Base-by-base conservation (phyloP, 2,888 invertebrate genomes). In the Rhagium mordax region DNA sequence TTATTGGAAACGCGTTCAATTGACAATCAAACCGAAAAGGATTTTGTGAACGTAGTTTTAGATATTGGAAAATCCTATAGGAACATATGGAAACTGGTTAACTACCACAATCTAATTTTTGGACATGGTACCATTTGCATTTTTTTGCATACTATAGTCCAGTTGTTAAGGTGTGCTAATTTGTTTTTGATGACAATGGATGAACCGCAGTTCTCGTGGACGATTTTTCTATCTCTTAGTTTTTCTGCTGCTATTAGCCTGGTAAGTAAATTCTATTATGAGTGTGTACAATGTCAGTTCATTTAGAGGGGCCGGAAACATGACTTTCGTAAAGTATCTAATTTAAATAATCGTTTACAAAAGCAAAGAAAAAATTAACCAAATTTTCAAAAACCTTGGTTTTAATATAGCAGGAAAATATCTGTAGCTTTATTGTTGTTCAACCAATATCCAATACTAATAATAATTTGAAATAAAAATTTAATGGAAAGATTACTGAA, bases 91-190 rank as follows among this genome's bases (percentile, higher is more conserved):
- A 20, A 59, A 48, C 13, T 71, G 6, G 53, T 66, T 8, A 7
- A 51, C n/a, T 15, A n/a, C 49, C 57, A 57, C 20, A 71, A 71
- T 15, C 21, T 51, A n/a, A 59, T 66, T 29, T 71, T 57, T 51
- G 71, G 71, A 21, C 20, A 21, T 3, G 33, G 6, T n/a, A 65
- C 55, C 3, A 13, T 65, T 27, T 15, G 65, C 8, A 71, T 65
- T 21, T 57, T 66, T 49, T 57, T 65, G 18, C 60, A 71, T 47
- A 24, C 66, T 15, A 57, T 71, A 15, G 21, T 71, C n/a, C 71
- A 71, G 29, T 29, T 65, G 1, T 21, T 71, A 13, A 65, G 71
- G 49, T 71, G 59, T 15, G 48, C 29, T 0, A 65, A 65, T 65
- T 24, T 65, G 3, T n/a, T 69, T 8, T 18, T 69, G 8, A 10